phyloP scores from a whole-genome alignment of 2,113 vertebrate genomes.

The Butastur rufipennis region DNA sequence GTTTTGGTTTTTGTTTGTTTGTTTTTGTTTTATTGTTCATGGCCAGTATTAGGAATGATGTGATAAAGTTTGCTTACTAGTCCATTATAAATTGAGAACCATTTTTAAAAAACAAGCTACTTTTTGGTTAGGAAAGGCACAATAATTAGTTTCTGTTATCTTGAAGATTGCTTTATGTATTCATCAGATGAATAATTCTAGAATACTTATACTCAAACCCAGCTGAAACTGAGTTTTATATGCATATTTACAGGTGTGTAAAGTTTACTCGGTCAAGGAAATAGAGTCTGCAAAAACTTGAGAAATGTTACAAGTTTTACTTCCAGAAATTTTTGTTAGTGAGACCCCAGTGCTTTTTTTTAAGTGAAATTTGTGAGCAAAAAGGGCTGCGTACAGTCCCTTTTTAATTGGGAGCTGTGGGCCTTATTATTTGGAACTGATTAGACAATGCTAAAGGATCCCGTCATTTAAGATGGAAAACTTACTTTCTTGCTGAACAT shows the following conservation, averaged over 20 bases:
- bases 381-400: background rate
- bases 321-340: background rate
- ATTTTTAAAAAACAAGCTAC: background rate
- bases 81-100: background rate
- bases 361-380: background rate
- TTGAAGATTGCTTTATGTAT: background rate
- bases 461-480: background rate
- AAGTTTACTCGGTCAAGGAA: background rate
- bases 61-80: background rate
- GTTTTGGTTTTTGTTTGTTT: background rate
- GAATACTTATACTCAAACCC: background rate
- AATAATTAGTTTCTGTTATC: background rate
- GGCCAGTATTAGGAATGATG: background rate
- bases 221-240: background rate
- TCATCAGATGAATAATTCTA: background rate
- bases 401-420: constrained; percentile 42
- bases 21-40: background rate
- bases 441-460: background rate
- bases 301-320: background rate
- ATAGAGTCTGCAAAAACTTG: background rate
- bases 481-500: background rate
- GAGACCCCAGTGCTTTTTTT: background rate
- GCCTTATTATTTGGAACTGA: constrained; percentile 9
- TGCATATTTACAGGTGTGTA: background rate
- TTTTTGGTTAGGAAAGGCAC: background rate